phyloP scores from a whole-genome alignment of 2,888 invertebrate genomes.

The Epirrhoe alternata region DNA sequence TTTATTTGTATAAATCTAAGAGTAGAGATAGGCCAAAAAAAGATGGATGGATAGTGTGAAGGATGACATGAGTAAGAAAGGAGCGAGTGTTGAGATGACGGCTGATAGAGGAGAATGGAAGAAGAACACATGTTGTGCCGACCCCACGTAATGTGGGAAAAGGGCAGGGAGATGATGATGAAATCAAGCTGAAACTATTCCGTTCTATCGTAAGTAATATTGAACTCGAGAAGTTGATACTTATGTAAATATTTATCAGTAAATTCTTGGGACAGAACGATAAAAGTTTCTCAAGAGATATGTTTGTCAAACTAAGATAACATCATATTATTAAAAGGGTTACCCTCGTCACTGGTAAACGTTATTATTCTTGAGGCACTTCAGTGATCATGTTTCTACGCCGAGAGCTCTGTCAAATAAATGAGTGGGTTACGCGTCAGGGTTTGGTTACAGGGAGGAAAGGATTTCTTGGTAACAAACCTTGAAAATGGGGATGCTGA shows the following conservation, averaged over 20 bases:
- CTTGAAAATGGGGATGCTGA: no score
- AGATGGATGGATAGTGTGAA: no score
- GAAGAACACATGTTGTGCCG: no score
- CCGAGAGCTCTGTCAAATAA: slow-evolving; percentile 23
- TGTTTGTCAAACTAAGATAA: slow-evolving; percentile 11
- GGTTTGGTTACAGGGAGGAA: slow-evolving; percentile 12
- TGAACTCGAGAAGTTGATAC: not conserved
- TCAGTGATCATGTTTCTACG: slow-evolving; percentile 26
- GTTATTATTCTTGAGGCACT: slow-evolving; percentile 29
- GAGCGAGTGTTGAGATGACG: no score
- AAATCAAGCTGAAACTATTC: no score
- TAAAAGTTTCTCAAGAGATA: slow-evolving; percentile 1
- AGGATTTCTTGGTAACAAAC: slow-evolving; percentile 11
- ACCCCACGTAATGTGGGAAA: no score
- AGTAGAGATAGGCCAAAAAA: no score
- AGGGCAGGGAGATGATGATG: no score
- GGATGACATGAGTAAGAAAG: no score
- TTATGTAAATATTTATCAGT: not conserved
- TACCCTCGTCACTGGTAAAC: slow-evolving; percentile 23
- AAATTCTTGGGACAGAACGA: not conserved
- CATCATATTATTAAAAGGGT: slow-evolving; percentile 21
- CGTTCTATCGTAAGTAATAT: not conserved
- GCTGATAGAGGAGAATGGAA: no score
- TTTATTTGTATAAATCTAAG: not conserved
- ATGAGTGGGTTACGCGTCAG: slow-evolving; percentile 6